Percentiles rank a stretch among this genome's conserved stretches.
phyloP scores from a whole-genome alignment of 2,113 vertebrate species.

The Hemiscyllium ocellatum region DNA sequence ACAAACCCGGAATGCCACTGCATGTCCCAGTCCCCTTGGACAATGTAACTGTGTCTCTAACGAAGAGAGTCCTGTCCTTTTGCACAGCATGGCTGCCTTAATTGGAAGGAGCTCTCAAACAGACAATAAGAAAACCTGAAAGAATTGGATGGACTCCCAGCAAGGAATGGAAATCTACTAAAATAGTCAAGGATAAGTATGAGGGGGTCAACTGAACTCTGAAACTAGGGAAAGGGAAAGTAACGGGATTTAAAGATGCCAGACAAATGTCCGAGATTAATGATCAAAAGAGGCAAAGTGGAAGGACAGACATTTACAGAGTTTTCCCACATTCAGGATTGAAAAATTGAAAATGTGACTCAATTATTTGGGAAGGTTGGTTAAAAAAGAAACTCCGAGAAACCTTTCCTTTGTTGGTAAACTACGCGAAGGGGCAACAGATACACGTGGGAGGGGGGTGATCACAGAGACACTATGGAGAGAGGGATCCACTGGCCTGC shows the following conservation, averaged over 20 bases:
- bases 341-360: neutral
- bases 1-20: no score
- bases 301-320: neutral
- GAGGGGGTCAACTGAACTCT: no score
- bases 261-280: no score
- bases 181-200: neutral
- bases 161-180: no score
- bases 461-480: no score
- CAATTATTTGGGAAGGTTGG: neutral
- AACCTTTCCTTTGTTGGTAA: neutral
- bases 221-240: neutral
- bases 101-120: neutral
- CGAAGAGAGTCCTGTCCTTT: neutral
- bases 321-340: neutral
- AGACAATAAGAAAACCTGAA: neutral
- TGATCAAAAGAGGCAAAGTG: no score
- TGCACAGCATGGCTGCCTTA: neutral
- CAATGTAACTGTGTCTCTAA: no score
- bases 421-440: neutral
- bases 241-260: neutral
- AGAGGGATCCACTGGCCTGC: no score
- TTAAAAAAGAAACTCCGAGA: neutral
- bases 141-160: neutral
- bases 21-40: constrained; percentile 39
- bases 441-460: neutral